Percentiles rank a stretch among this genome's conserved stretches.
These are phyloP conservation scores for Bradypodion pumilum DNA, from an alignment of 2,797 vertebrate species.

Conservation along the genomic window DNA sequence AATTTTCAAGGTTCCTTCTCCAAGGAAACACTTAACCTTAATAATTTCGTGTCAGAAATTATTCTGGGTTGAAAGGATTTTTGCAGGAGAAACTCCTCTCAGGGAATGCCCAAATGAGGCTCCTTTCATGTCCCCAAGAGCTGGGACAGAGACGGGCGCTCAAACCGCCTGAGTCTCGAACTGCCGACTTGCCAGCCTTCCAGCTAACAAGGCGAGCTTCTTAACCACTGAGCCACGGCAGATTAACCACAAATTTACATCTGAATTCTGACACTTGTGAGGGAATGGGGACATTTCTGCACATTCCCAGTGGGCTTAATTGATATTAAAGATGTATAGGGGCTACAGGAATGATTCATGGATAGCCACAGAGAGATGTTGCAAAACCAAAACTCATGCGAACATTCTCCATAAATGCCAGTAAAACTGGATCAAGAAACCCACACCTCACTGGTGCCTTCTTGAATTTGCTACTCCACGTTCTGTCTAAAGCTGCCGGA, in stretches of 20 bases:
- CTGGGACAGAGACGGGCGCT: no score
- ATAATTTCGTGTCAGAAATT: no score
- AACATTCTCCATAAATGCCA: neutral
- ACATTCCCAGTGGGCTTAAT: neutral
- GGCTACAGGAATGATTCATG: neutral
- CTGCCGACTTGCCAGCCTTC: no score
- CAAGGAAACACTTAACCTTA: neutral
- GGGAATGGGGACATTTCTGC: neutral
- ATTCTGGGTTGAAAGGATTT: no score
- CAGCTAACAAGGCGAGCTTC: no score
- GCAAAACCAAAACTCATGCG: neutral
- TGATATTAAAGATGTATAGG: neutral
- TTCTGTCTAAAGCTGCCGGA: neutral
- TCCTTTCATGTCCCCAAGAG: no score
- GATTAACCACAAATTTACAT: neutral
- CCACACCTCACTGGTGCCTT: no score
- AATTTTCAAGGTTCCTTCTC: neutral
- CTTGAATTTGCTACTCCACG: neutral
- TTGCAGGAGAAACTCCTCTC: no score
- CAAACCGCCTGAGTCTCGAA: no score
- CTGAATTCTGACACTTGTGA: neutral
- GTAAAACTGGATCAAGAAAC: accelerated
- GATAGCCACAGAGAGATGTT: neutral
- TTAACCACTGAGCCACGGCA: no score
- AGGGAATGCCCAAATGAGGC: no score